phyloP scores from a whole-genome alignment of 2,113 vertebrate genomes.

The Hippocampus guttulatus region DNA sequence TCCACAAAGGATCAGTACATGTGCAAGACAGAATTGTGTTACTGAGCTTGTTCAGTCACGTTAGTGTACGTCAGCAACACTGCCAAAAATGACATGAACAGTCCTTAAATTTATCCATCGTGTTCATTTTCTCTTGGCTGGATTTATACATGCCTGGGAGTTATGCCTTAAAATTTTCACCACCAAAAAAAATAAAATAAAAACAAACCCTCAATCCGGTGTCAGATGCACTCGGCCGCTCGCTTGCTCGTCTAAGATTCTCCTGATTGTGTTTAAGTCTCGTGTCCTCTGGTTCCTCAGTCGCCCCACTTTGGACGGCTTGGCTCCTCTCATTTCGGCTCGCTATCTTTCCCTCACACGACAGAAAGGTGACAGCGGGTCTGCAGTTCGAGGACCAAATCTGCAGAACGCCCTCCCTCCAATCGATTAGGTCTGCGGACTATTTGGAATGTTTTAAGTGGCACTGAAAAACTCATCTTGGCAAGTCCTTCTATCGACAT shows the following conservation, averaged over 20 bases:
- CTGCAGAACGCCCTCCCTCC: too few relatives aligned
- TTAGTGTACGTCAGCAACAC: not conserved
- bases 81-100: not conserved
- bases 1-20: not conserved
- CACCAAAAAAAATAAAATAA: too few relatives aligned
- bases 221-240: not conserved
- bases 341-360: not conserved
- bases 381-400: not conserved
- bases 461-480: not conserved
- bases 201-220: not conserved
- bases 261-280: not conserved
- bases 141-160: not conserved
- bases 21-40: not conserved
- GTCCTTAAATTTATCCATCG: not conserved
- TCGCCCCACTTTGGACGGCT: not conserved
- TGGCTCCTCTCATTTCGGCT: not conserved
- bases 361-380: not conserved
- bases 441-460: constrained; percentile 6
- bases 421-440: constrained; percentile 1
- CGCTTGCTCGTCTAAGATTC: not conserved
- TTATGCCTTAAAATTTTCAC: not conserved
- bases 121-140: not conserved
- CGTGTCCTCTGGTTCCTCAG: not conserved
- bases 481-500: not conserved
- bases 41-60: not conserved